Evolutionary conservation across 2,113 vertebrate species (phyloP).

Genomic region (Hystrix brachyura): DNA sequence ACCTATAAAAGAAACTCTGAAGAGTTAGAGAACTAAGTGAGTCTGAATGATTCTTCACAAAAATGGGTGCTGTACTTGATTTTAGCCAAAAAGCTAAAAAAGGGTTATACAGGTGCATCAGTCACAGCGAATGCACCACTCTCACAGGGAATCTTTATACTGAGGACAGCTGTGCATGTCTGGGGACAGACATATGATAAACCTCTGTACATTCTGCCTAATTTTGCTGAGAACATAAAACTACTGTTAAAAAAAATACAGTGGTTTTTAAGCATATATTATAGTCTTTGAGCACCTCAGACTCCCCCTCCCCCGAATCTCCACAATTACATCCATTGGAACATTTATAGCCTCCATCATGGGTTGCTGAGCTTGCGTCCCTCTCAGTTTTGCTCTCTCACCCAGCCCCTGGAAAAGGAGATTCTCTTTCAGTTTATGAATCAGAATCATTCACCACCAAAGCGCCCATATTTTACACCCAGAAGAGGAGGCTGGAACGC

Average conservation of each 20-base stretch:
- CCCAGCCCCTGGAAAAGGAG: neutral
- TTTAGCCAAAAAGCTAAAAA: neutral
- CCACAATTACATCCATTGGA: accelerated
- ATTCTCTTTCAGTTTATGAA: neutral
- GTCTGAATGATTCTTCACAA: neutral
- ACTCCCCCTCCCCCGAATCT: too few relatives aligned
- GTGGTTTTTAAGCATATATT: neutral
- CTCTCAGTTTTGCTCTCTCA: neutral
- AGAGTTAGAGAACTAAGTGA: neutral
- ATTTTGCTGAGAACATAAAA: neutral
- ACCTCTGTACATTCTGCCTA: neutral
- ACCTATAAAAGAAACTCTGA: neutral
- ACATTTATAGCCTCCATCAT: too few relatives aligned
- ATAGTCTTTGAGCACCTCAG: neutral
- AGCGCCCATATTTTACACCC: neutral
- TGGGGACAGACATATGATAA: neutral
- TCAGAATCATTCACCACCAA: neutral
- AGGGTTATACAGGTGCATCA: neutral
- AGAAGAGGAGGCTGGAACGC: neutral
- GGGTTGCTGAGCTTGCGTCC: neutral
- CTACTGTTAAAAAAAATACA: neutral
- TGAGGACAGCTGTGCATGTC: accelerated
- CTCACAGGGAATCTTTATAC: neutral
- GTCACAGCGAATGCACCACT: neutral
- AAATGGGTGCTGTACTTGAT: neutral